A percentile compares a stretch with the other conserved stretches of the same genome.
These are phyloP conservation scores for Goniozus legneri DNA, from an alignment of 1,140 invertebrate genomes.

Conservation along the genomic window DNA sequence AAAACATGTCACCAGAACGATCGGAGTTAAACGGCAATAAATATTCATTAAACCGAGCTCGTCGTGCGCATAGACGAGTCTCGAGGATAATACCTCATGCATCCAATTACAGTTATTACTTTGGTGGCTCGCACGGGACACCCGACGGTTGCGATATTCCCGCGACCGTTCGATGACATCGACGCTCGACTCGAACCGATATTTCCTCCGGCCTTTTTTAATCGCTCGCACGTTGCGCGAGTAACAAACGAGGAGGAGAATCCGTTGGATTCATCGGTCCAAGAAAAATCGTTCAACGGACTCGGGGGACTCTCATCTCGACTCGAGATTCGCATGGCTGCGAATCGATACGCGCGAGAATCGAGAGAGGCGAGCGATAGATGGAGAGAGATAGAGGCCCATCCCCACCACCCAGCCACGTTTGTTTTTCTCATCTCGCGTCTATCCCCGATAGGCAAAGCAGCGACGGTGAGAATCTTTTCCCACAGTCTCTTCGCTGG, in stretches of 20 bases:
- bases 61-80: no score
- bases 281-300: slow-evolving; percentile 19
- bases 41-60: no score
- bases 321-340: no score
- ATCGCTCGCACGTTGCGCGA: not conserved
- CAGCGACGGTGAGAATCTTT: slow-evolving; percentile 32
- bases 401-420: not conserved
- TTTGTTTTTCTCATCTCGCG: not conserved
- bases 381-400: slow-evolving; percentile 1
- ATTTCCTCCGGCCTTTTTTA: slow-evolving; percentile 9
- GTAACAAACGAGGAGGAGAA: slow-evolving; percentile 11
- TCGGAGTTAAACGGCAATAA: no score
- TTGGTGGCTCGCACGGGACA: not conserved
- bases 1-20: no score
- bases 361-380: no score
- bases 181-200: no score
- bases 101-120: no score
- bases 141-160: slow-evolving; percentile 5
- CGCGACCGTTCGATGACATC: no score
- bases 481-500: slow-evolving; percentile 38
- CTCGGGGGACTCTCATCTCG: slow-evolving; percentile 16
- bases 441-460: slow-evolving; percentile 37
- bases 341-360: no score
- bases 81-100: no score
- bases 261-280: slow-evolving; percentile 23